phyloP scores from a whole-genome alignment of 1,140 invertebrate genomes.

The Drosophila quadrilineata region DNA sequence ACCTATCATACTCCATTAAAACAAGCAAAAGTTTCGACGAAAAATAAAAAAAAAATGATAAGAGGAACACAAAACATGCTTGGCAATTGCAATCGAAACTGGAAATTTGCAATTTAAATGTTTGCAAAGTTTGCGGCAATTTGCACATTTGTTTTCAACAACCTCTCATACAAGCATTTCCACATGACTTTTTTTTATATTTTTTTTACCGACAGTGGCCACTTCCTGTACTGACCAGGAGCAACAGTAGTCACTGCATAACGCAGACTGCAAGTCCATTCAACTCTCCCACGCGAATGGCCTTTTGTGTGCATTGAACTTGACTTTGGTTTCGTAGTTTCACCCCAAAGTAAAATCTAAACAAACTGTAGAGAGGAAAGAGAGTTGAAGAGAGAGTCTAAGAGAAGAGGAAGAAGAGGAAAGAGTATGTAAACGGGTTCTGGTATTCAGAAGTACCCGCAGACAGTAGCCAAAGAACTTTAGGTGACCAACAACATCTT shows the following conservation, averaged over 20 bases:
- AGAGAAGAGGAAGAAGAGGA: no score
- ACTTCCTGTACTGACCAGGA: not conserved
- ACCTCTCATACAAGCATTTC: conserved; percentile 30
- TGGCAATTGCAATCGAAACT: conserved; percentile 62
- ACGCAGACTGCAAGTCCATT: not conserved
- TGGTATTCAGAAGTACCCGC: no score
- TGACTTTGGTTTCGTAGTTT: conserved; percentile 52
- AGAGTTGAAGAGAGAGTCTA: no score
- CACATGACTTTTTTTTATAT: no score
- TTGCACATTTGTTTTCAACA: conserved; percentile 60
- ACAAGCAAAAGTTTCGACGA: not conserved
- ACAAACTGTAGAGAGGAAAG: conserved; percentile 1
- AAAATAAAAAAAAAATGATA: not conserved
- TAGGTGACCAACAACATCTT: no score
- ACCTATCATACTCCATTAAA: no score
- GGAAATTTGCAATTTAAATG: conserved; percentile 75
- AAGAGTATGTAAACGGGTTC: no score
- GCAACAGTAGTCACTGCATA: not conserved
- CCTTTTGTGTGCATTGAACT: conserved; percentile 70
- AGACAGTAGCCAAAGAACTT: no score
- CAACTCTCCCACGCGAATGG: not conserved
- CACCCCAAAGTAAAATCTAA: conserved; percentile 8
- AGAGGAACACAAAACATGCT: conserved; percentile 32
- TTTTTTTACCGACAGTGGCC: conserved; percentile 33
- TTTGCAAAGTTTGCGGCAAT: conserved; percentile 62